Evolutionary conservation across 2,797 vertebrate species (phyloP), one percentile per base, ranked within the genome.

Genomic region (Chelidonichthys spinosus): DNA sequence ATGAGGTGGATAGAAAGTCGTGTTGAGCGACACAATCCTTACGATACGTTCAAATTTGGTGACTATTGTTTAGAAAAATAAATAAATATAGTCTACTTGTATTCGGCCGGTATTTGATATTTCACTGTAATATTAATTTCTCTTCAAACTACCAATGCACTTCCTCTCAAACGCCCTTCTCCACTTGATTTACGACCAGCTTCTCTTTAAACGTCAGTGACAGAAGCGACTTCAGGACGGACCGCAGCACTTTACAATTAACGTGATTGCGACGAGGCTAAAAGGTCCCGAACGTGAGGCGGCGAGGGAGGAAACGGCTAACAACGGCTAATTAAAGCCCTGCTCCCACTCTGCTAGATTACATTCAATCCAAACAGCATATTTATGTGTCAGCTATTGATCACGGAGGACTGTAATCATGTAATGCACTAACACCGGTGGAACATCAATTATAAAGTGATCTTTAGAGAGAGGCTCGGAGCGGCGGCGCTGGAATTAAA

Each of bases 311-410:
- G 42, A 76, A 87, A 75, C 63, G 63, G 78, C 87, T 81, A 85
- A 79, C 74, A 68, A 77, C 46, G 35, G 63, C 82, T 91, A 86
- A 93, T 91, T 89, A 90, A 89, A 81, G 77, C 50, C 53, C 36
- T n/a, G 69, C 81, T 80, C 76, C 82, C 83, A 87, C 87, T 91
- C 85, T 69, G 71, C 75, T 54, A 81, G 81, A 92, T 91, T 88
- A 69, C 61, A 85, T 83, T 50, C 83, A 74, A 66, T 82, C 58
- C 15, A 69, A 77, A 8, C 66, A 11, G 58, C 54, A 7, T 79
- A 85, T 90, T 85, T 85, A 87, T 76, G 79, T 79, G 85, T 82
- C 82, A 74, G 80, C 81, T 86, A 89, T 91, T 86, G 88, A 93
- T 93, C 84, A 60, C 74, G 52, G 71, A 63, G 35, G 67, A 39